Evolutionary conservation across 2,888 invertebrate genomes (phyloP), one percentile per base, ranked within the genome.

Genomic region (Sphaerophoria rueppellii): DNA sequence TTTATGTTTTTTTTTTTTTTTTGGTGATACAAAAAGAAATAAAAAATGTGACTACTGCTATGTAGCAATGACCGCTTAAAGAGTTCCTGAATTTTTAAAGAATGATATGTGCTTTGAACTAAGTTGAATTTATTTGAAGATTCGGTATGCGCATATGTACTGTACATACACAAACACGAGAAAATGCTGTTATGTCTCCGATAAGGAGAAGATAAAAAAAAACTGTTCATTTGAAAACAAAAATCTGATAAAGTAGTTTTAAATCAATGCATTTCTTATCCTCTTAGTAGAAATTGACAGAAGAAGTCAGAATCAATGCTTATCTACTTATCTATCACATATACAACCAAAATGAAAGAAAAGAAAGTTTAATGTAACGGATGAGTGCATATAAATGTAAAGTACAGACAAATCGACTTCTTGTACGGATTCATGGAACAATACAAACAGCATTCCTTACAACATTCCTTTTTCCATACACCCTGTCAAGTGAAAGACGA

Each of bases 261-360:
- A 43, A 67, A 54, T 54, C 67, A 67, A 54, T 54, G 67, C 40
- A 54, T 54, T 40, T 67, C 32, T 32, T 54, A 54, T 54, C 40
- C 24, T 40, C 24, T 60, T 40, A 67, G 55, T 65, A 46, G 11
- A 70, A 58, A 67, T 46, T 55, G 37, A 63, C 70, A 40, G 55
- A 50, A 14, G 24, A 74, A 70, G 55, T 61, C 24, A 67, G 61
- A 67, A 61, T 77, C 61, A 70, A 72, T 74, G 48, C 58, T 67
- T 50, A 43, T 43, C 43, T 43, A 60, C 57, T 48, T 63, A 54
- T 54, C 67, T 24, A 54, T 67, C 52, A 54, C 14, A 46, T 52
- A 43, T 6, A 24, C 7, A 34, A 55, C 6, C 11, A 1, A 52
- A 6, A 4, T 40, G 14, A 48, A 34, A 43, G 43, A 57, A 24